A percentile compares a stretch with the other conserved stretches of the same genome.
phyloP scores from a whole-genome alignment of 1,140 invertebrate genomes.

The Arion vulgaris region DNA sequence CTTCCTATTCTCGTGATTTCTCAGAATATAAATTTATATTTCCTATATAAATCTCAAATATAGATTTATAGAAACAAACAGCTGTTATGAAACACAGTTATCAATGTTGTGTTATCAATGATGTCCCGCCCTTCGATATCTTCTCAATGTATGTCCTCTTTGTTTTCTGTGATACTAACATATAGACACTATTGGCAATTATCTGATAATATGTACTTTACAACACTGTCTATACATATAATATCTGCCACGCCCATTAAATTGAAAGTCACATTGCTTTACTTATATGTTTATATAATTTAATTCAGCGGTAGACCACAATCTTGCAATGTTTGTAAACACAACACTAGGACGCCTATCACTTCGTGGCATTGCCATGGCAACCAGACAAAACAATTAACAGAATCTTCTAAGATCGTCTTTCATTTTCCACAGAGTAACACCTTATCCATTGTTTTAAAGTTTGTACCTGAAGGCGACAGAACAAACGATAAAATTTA shows the following conservation, averaged over 20 bases:
- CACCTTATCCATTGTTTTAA: neutral
- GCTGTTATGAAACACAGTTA: too few species aligned
- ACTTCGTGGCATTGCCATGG: neutral
- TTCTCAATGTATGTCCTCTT: neutral
- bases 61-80: too few species aligned
- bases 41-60: too few species aligned
- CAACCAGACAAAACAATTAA: neutral
- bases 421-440: neutral
- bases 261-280: neutral
- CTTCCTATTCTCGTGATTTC: too few species aligned
- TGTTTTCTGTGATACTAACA: neutral
- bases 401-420: neutral
- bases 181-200: neutral
- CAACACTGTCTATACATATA: neutral
- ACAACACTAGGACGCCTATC: neutral
- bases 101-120: too few species aligned
- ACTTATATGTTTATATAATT: neutral
- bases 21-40: too few species aligned
- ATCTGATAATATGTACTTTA: neutral
- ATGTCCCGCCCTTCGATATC: neutral
- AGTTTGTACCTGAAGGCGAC: too few species aligned
- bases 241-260: neutral
- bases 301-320: neutral
- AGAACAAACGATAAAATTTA: too few species aligned
- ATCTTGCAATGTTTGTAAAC: neutral